A percentile compares a stretch with the other conserved stretches of the same genome.
phyloP scores from a whole-genome alignment of 2,797 vertebrate species.

The Mus spretus region DNA sequence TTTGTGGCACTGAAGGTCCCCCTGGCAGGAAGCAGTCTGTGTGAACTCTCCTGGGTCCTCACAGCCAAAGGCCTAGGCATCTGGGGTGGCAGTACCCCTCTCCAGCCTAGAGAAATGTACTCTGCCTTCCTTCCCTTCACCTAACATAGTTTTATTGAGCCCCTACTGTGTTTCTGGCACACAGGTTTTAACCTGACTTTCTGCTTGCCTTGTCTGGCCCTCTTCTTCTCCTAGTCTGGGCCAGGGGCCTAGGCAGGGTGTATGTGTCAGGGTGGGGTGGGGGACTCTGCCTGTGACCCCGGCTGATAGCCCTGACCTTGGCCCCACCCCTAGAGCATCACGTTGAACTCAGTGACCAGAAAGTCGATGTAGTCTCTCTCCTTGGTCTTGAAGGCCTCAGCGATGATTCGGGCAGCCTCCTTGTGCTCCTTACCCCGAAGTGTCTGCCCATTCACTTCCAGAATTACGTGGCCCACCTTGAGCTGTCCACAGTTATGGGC shows the following conservation, averaged over 20 bases:
- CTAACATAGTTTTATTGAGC: not conserved
- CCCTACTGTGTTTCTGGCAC: not conserved
- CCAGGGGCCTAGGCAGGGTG: not conserved
- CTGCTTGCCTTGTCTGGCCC: not conserved
- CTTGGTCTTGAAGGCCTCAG: conserved; percentile 98
- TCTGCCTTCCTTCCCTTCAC: not conserved
- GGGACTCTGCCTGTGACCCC: conserved; percentile 36
- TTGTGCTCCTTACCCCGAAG: conserved; percentile 95
- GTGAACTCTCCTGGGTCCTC: not conserved
- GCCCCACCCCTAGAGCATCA: conserved; percentile 91
- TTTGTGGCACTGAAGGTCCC: conserved; percentile 83
- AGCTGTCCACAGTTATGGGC: conserved; percentile 97
- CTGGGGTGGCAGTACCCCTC: not conserved
- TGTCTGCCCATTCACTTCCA: conserved; percentile 96
- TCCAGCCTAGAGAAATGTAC: not conserved
- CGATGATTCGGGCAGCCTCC: conserved; percentile 96
- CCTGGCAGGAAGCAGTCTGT: not conserved
- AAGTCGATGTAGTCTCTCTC: conserved; percentile 97
- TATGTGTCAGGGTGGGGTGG: not conserved
- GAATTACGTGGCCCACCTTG: conserved; percentile 98
- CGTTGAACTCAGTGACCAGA: conserved; percentile 97
- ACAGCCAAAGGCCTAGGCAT: not conserved
- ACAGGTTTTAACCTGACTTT: not conserved
- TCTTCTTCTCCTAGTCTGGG: not conserved
- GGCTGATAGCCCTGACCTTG: not conserved